Conservation (phyloP, 2,888 invertebrate genomes). For the Drosophila histrio region DNA sequence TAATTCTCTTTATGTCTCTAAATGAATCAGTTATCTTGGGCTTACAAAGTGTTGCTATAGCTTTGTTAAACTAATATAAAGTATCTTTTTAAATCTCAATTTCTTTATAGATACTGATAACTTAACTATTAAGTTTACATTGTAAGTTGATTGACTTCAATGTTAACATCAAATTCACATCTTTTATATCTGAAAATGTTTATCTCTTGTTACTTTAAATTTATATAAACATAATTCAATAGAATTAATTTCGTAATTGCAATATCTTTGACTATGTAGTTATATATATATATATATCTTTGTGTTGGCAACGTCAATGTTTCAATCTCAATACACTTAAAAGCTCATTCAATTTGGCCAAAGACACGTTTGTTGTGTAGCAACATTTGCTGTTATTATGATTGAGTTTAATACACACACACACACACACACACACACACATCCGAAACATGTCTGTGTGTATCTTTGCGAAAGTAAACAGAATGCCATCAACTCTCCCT, state of each 20-base stretch:
- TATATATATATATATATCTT: no score
- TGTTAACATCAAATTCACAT: neutral
- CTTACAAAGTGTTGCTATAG: no score
- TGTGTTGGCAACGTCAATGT: conserved; percentile 6
- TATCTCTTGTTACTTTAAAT: conserved; percentile 2
- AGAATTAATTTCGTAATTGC: conserved; percentile 58
- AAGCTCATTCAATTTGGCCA: conserved; percentile 75
- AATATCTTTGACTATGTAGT: conserved; percentile 13
- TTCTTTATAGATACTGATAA: no score
- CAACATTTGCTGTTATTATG: conserved; percentile 72
- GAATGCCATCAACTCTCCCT: conserved; percentile 23
- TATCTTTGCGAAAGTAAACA: conserved; percentile 34
- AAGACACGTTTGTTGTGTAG: conserved; percentile 64
- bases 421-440: conserved; percentile 4
- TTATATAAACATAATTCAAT: conserved; percentile 21
- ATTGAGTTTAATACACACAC: conserved; percentile 55
- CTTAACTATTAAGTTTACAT: no score
- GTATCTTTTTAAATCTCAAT: no score
- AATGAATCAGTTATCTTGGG: no score
- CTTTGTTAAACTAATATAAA: no score
- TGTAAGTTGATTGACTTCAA: neutral
- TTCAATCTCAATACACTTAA: conserved; percentile 63
- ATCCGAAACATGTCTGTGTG: conserved; percentile 7
- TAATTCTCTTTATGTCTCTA: no score
- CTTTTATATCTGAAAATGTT: neutral